Evolutionary conservation across 1,140 invertebrate species (phyloP), one percentile per base, ranked within the genome.

Genomic region (Drosophila micromelanica): DNA sequence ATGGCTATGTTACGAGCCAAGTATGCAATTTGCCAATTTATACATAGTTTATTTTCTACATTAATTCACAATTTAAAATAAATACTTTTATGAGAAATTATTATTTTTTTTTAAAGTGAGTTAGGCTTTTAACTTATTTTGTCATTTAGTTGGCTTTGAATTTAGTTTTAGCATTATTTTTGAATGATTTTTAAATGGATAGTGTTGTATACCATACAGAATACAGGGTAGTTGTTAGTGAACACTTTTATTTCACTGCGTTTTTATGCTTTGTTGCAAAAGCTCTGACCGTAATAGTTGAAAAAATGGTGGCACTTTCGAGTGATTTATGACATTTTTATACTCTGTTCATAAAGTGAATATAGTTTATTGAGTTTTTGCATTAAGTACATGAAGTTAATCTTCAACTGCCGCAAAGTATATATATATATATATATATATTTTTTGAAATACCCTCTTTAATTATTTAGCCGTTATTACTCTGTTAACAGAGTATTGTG

Each of bases 241-340:
- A 30, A 8, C 37, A n/a, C 13, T 54, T 4, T 40, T 27, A 6
- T 56, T 4, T 40, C 2, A 17, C 13, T 17, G 11, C 3, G 20
- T 5, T 23, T 43, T 43, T 7, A 9, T n/a, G 40, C 20, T 42
- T 48, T 37, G 17, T 5, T 20, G n/a, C n/a, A 38, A 55, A 17
- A 55, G 35, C 38, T 64, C 7, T 49, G 45, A 40, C 38, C n/a
- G 48, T 20, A 54, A 63, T 63, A 46, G 20, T 38, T 30, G 13
- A 20, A 63, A 70, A 63, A 70, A 63, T 49, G 30, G 42, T 63
- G 51, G 23, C 42, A 56, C 42, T 49, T 40, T 42, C 42, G 20
- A 35, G 51, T 46, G 60, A 70, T 70, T 64, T 64, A 70, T 64
- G 49, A 55, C 27, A 64, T 43, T 64, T 63, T 63, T 32, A 30